phyloP scores from a whole-genome alignment of 92 coral and sea anemone species.

The Muricea muricata region DNA sequence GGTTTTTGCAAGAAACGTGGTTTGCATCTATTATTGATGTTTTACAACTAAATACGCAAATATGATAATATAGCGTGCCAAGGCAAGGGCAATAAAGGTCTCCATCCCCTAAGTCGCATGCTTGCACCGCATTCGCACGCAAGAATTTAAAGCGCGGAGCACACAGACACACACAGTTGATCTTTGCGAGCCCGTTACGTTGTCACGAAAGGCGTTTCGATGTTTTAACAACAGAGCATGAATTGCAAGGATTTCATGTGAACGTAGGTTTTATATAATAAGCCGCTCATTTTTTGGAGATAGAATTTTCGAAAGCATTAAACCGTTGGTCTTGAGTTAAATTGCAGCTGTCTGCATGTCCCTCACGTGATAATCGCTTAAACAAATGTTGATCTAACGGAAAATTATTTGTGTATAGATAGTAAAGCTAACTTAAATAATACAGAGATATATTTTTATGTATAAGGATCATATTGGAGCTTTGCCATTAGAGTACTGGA shows the following conservation, averaged over 20 bases:
- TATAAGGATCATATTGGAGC: no score
- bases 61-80: constrained; percentile 8
- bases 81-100: neutral
- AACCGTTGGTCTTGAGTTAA: no score
- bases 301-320: no score
- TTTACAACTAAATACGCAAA: constrained; percentile 14
- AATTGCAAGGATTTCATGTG: no score
- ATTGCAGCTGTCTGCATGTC: constrained; percentile 33
- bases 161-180: no score
- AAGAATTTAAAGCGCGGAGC: no score
- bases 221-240: no score
- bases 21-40: constrained; percentile 38
- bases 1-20: constrained; percentile 30
- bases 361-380: neutral
- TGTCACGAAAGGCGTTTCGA: no score
- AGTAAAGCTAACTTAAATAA: neutral
- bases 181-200: no score
- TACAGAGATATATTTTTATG: neutral
- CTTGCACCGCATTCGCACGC: no score
- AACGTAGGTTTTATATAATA: no score
- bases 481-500: no score
- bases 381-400: neutral
- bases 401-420: neutral
- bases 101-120: neutral
- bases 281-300: neutral